Evolutionary conservation across 2,888 invertebrate species (phyloP), one percentile per base, ranked within the genome.

Genomic region (Myathropa florea): DNA sequence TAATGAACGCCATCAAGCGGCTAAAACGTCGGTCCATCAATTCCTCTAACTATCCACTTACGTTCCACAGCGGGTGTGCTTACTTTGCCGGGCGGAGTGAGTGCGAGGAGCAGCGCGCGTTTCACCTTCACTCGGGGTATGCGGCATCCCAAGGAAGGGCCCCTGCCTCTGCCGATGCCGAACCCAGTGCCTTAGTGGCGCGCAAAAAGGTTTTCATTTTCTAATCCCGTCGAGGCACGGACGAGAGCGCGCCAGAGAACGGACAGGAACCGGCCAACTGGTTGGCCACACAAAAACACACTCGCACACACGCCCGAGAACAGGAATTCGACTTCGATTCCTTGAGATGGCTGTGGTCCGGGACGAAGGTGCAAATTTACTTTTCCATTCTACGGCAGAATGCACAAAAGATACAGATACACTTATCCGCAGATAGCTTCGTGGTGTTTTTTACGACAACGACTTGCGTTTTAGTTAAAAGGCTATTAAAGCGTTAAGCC

Each of bases 121-220:
- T 83, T 85, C 81, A 77, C 85, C 81, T 85, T 85, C 85, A 60
- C 72, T 80, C 39, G 72, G 46, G 55, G 71, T 36, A 53, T 57
- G 57, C 64, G 33, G 57, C 63, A 24, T 30, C 14, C 14, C 9
- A 7, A 24, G 18, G 67, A 12, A 57, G 57, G 63, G 33, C 26
- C 30, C 12, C 10, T 21, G n/a, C 12, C 18, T 4, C 28, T 18
- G 21, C 21, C 2, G 57, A 18, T 39, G 18, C 23, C 53, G 72
- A 77, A 85, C 85, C 86, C 86, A 86, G 86, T 86, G 86, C 86
- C 86, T 86, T 86, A 86, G 86, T 83, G 83, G 73, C 86, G 68
- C n/a, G 82, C 86, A 77, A 68, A 63, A 82, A 83, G 86, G 83
- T 86, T 86, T 86, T 86, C 86, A 79, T 86, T 86, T 86, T 83